These are phyloP conservation scores for Mystacornis crossleyi DNA, from an alignment of 2,113 vertebrate species.

Conservation along the genomic window DNA sequence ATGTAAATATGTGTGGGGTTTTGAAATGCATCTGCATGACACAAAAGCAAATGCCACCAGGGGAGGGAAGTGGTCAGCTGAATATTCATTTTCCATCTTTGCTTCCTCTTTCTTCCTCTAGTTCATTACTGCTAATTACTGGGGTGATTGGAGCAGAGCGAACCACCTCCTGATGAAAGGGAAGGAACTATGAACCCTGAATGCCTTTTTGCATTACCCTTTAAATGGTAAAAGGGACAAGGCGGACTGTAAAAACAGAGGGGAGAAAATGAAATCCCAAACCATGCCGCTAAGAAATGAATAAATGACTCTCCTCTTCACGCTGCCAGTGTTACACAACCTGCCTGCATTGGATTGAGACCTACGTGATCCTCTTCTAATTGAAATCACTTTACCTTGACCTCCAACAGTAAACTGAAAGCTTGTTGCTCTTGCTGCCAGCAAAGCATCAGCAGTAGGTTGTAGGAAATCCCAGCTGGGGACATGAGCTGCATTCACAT, in stretches of 20 bases:
- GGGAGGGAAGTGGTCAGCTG: neutral
- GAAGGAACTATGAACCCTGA: neutral
- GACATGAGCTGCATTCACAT: neutral
- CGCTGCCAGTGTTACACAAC: slow-evolving; percentile 61
- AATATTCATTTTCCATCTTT: neutral
- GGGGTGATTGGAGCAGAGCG: neutral
- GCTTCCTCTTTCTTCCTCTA: neutral
- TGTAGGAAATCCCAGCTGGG: slow-evolving; percentile 63
- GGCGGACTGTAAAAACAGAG: neutral
- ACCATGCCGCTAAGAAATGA: slow-evolving; percentile 31
- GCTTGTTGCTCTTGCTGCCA: slow-evolving; percentile 66
- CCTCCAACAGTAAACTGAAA: slow-evolving; percentile 70
- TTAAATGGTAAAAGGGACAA: neutral
- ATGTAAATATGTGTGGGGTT: neutral
- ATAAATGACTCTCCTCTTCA: slow-evolving; percentile 63
- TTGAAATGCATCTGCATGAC: neutral
- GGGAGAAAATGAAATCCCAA: slow-evolving; percentile 15
- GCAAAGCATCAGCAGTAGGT: slow-evolving; percentile 57
- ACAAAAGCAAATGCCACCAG: neutral
- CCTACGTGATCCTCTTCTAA: slow-evolving; percentile 76
- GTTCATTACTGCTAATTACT: neutral
- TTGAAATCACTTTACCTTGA: slow-evolving; percentile 79
- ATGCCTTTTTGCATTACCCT: neutral
- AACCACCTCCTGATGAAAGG: neutral
- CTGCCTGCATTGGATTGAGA: slow-evolving; percentile 73